phyloP scores from a whole-genome alignment of 2,797 vertebrate species.

The Octomys mimax region DNA sequence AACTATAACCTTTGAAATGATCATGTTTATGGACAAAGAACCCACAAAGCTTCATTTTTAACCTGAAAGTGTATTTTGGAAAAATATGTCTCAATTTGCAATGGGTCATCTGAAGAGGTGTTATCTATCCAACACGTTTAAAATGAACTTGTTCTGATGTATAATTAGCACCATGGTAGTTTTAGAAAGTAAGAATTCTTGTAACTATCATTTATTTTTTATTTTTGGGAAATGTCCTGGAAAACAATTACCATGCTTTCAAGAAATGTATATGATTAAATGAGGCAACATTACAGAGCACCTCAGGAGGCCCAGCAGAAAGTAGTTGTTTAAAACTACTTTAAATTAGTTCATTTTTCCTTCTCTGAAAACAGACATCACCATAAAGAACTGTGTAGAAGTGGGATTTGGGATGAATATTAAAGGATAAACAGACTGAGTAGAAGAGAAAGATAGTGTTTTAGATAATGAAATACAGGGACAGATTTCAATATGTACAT shows the following conservation, averaged over 20 bases:
- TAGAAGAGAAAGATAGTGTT: neutral
- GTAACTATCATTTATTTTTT: conserved; percentile 15
- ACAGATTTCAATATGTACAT: neutral
- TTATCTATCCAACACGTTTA: neutral
- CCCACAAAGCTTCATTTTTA: neutral
- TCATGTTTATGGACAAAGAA: neutral
- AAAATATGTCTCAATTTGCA: conserved; percentile 5
- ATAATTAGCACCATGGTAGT: neutral
- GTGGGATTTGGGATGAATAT: neutral
- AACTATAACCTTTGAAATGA: neutral
- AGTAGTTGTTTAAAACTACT: conserved; percentile 44
- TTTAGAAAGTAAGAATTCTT: conserved; percentile 36
- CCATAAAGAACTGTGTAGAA: neutral
- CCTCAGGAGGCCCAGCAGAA: neutral
- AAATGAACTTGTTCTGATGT: conserved; percentile 11
- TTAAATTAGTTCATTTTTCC: conserved; percentile 27
- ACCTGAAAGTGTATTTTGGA: neutral
- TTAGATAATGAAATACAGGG: neutral
- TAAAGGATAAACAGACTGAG: neutral
- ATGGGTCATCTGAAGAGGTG: neutral
- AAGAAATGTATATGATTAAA: neutral
- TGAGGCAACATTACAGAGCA: neutral
- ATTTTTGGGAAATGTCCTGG: conserved; percentile 45
- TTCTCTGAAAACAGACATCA: conserved; percentile 33
- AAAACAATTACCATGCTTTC: conserved; percentile 1